Percentiles rank a stretch among this genome's conserved stretches.
phyloP scores from a whole-genome alignment of 2,888 invertebrate species.

The Heterodera filipjevi region DNA sequence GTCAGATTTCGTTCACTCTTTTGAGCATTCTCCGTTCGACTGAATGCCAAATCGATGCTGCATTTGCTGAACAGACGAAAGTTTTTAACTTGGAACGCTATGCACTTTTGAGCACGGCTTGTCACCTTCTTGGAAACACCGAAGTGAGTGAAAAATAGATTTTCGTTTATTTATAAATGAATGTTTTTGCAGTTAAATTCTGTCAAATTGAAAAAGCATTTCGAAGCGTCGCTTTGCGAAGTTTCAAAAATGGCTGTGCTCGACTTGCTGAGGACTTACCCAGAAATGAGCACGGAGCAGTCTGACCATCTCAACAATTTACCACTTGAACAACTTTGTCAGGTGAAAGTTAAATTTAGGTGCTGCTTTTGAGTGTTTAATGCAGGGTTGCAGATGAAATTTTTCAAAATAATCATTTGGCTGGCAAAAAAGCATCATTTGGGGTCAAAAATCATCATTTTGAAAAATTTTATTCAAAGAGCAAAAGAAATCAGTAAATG shows the following conservation, averaged over 20 bases:
- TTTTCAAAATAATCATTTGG: too few species aligned
- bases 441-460: too few species aligned
- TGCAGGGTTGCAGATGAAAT: too few species aligned
- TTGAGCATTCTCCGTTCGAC: constrained; percentile 28
- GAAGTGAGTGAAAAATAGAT: constrained; percentile 66
- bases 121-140: constrained; percentile 84
- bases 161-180: background rate
- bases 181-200: constrained; percentile 36
- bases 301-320: constrained; percentile 30
- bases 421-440: too few species aligned
- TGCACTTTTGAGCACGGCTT: constrained; percentile 82
- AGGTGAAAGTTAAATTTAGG: constrained; percentile 27
- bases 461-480: too few species aligned
- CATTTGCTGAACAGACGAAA: constrained; percentile 48
- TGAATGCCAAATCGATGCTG: constrained; percentile 47
- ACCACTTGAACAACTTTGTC: constrained; percentile 46
- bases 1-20: background rate
- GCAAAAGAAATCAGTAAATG: too few species aligned
- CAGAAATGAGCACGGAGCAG: constrained; percentile 26
- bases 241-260: constrained; percentile 42
- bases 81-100: constrained; percentile 80
- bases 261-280: constrained; percentile 35
- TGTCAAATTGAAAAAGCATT: constrained; percentile 39
- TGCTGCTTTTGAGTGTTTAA: too few species aligned
- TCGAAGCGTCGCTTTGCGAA: constrained; percentile 43